Conservation (phyloP, 2,113 vertebrate genomes). For the Pluvialis apricaria region DNA sequence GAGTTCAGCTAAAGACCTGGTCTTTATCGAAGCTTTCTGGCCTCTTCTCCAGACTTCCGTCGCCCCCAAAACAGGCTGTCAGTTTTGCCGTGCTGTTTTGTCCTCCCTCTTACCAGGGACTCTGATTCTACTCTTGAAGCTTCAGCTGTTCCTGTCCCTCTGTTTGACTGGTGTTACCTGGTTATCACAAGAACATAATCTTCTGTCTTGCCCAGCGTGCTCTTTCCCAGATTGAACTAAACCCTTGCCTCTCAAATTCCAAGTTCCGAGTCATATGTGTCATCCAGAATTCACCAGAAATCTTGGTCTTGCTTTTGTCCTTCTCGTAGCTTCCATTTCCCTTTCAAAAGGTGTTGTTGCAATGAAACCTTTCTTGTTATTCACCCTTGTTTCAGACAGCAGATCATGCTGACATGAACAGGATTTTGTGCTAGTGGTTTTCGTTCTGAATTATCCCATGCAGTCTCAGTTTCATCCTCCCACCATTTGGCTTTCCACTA, state of each 20-base stretch:
- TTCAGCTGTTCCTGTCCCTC: neutral
- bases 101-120: neutral
- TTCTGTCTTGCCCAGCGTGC: neutral
- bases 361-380: rapidly evolving
- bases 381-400: neutral
- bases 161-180: neutral
- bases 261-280: neutral
- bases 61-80: neutral
- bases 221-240: neutral
- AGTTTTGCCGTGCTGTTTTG: neutral
- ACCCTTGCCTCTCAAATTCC: neutral
- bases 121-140: neutral
- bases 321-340: neutral
- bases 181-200: neutral
- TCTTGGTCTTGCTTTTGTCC: neutral
- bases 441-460: neutral
- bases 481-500: neutral
- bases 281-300: neutral
- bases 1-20: neutral
- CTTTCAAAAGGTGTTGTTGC: neutral
- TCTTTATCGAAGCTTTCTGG: neutral
- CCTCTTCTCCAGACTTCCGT: neutral
- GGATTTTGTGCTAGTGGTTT: neutral
- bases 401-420: neutral
- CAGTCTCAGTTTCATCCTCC: neutral